phyloP scores from a whole-genome alignment of 2,113 vertebrate species.

The Xenopus borealis region DNA sequence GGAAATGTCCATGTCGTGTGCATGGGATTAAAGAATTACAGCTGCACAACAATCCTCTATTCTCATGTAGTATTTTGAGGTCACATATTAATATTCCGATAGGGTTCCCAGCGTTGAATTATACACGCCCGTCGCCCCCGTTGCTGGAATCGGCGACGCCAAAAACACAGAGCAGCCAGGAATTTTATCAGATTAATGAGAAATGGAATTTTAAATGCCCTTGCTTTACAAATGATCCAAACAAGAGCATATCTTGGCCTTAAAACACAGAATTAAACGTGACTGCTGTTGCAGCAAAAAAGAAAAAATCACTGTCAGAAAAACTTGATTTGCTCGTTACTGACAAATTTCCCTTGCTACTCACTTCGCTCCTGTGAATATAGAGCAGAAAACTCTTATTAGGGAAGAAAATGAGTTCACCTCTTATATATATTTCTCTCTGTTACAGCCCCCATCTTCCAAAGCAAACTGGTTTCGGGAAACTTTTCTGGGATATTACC shows the following conservation, averaged over 20 bases:
- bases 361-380: not conserved
- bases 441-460: constrained; percentile 54
- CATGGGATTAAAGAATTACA: too few relatives aligned
- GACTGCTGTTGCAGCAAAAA: not conserved
- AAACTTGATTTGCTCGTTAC: not conserved
- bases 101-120: not conserved
- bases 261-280: not conserved
- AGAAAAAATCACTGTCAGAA: not conserved
- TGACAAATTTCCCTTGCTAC: not conserved
- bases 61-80: too few relatives aligned
- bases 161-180: not conserved
- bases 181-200: constrained; percentile 15
- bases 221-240: constrained; percentile 9
- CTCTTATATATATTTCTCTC: not conserved
- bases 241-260: not conserved
- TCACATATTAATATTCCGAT: not conserved
- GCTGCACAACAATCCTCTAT: too few relatives aligned
- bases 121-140: not conserved
- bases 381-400: not conserved
- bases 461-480: constrained; percentile 65
- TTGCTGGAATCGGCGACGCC: not conserved
- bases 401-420: not conserved
- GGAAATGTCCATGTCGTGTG: too few relatives aligned
- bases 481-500: constrained; percentile 62
- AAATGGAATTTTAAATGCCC: constrained; percentile 6